A percentile compares a stretch with the other conserved stretches of the same genome.
phyloP scores from a whole-genome alignment of 2,113 vertebrate species.

The Prionailurus bengalensis region DNA sequence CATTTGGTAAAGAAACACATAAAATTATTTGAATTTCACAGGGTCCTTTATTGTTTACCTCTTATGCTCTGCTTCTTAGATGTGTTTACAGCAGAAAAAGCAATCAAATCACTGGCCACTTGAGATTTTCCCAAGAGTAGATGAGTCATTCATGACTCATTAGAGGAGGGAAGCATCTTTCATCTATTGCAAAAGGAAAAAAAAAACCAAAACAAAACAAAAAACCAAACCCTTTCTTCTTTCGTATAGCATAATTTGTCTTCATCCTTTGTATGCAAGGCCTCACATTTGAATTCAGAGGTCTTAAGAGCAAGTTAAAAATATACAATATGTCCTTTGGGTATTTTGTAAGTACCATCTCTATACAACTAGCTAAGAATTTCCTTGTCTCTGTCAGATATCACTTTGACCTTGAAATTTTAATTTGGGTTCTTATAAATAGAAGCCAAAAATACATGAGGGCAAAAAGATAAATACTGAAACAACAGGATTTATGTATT shows the following conservation, averaged over 20 bases:
- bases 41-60: slow-evolving; percentile 52
- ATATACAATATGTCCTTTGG: not conserved
- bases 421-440: slow-evolving; percentile 77
- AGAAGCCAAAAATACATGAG: slow-evolving; percentile 17
- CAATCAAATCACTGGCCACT: slow-evolving; percentile 81
- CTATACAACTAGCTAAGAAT: slow-evolving; percentile 68
- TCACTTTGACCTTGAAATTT: slow-evolving; percentile 80
- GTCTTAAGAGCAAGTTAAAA: slow-evolving; percentile 80
- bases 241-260: slow-evolving; percentile 73
- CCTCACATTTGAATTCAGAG: slow-evolving; percentile 84
- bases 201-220: not conserved
- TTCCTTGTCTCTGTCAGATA: slow-evolving; percentile 58
- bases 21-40: slow-evolving; percentile 68
- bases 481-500: not conserved
- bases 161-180: slow-evolving; percentile 81
- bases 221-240: slow-evolving; percentile 50
- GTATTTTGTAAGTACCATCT: slow-evolving; percentile 14
- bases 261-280: slow-evolving; percentile 68
- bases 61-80: slow-evolving; percentile 66
- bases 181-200: slow-evolving; percentile 63
- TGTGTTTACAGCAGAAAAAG: slow-evolving; percentile 78
- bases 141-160: slow-evolving; percentile 85
- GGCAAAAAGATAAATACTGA: not conserved
- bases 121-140: slow-evolving; percentile 82
- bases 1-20: slow-evolving; percentile 56